phyloP scores from a whole-genome alignment of 2,113 vertebrate species.

The Beaufortia kweichowensis region DNA sequence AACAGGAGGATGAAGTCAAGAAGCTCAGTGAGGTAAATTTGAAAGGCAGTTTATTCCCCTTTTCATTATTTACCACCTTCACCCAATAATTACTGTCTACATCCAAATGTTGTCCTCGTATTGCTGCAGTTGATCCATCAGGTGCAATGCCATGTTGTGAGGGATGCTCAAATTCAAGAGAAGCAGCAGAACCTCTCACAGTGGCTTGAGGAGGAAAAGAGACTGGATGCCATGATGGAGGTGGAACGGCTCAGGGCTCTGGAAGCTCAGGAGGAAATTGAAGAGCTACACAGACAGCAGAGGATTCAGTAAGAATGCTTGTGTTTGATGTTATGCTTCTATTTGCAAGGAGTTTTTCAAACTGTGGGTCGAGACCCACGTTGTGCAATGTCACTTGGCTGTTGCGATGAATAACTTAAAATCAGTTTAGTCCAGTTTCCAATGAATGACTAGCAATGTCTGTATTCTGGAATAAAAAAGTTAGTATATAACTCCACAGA shows the following conservation, averaged over 20 bases:
- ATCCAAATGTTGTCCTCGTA: not conserved
- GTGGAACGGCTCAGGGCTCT: constrained; percentile 74
- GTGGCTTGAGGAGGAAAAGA: constrained; percentile 78
- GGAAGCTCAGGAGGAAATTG: constrained; percentile 73
- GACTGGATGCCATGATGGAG: constrained; percentile 87
- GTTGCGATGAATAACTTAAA: too few relatives aligned
- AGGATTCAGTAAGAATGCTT: constrained; percentile 65
- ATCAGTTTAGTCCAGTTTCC: too few relatives aligned
- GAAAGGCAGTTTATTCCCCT: too few relatives aligned
- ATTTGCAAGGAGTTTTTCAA: not conserved
- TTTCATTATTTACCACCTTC: not conserved
- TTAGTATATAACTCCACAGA: too few relatives aligned
- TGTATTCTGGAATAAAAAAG: too few relatives aligned
- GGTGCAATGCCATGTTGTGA: constrained; percentile 85
- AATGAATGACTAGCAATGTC: too few relatives aligned
- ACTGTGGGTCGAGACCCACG: too few relatives aligned
- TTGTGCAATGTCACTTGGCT: too few relatives aligned
- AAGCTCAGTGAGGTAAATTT: constrained; percentile 77
- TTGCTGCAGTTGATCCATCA: constrained; percentile 77
- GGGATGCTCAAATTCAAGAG: constrained; percentile 84
- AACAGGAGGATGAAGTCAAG: constrained; percentile 88
- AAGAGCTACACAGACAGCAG: constrained; percentile 74
- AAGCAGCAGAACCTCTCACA: constrained; percentile 77
- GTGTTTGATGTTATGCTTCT: too few relatives aligned
- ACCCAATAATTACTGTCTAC: not conserved